phyloP scores from a whole-genome alignment of 1,140 invertebrate genomes.

The Tetramorium simillimum region DNA sequence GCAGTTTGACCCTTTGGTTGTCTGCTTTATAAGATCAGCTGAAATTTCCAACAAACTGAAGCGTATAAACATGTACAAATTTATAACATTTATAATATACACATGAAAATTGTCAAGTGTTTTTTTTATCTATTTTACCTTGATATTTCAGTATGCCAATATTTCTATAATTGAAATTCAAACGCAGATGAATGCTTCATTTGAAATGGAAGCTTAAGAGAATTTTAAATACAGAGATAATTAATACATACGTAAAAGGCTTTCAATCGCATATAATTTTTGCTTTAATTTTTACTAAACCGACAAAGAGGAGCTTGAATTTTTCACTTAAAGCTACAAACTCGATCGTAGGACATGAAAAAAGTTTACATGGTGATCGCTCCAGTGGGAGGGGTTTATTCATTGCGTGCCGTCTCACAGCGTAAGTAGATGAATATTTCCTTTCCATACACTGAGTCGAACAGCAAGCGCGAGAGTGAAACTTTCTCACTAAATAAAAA shows the following conservation, averaged over 20 bases:
- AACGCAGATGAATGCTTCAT: not conserved
- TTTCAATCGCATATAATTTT: not conserved
- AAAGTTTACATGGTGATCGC: not conserved
- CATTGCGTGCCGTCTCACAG: not conserved
- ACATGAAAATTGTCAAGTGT: not conserved
- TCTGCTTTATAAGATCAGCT: conserved; percentile 27
- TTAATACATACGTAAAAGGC: not conserved
- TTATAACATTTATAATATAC: not conserved
- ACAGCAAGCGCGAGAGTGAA: conserved; percentile 68
- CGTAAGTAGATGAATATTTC: conserved; percentile 66
- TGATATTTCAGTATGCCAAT: not conserved
- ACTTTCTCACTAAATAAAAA: conserved; percentile 79
- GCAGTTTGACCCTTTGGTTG: conserved; percentile 36
- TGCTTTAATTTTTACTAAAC: not conserved
- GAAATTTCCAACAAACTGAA: not conserved
- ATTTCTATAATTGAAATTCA: not conserved
- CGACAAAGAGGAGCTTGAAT: not conserved
- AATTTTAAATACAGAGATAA: not conserved
- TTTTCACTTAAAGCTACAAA: not conserved
- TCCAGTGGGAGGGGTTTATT: conserved; percentile 25
- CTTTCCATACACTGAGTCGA: conserved; percentile 34
- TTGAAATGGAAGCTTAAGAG: not conserved
- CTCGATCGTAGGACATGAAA: conserved; percentile 4
- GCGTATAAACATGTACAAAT: not conserved
- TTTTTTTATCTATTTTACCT: not conserved